Evolutionary conservation across 2,797 vertebrate genomes (phyloP).

Genomic region (Ambastaia sidthimunki): DNA sequence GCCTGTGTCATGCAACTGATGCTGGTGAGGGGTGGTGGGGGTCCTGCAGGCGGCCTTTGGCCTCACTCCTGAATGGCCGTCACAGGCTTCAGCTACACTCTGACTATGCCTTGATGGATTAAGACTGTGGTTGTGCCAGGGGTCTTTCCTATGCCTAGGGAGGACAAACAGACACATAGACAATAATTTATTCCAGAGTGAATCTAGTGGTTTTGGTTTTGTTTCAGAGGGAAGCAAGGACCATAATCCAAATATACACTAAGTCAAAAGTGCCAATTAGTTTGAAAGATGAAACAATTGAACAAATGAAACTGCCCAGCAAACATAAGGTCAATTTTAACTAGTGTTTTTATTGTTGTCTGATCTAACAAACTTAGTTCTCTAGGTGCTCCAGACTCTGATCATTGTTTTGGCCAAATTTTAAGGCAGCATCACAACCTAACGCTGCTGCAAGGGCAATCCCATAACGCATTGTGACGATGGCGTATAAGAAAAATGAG

Average conservation of each 20-base stretch:
- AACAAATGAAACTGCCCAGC: too few species aligned
- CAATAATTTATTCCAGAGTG: slow-evolving; percentile 65
- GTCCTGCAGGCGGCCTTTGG: slow-evolving; percentile 72
- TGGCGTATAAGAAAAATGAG: too few species aligned
- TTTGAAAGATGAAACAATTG: not conserved
- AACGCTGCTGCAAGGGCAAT: too few species aligned
- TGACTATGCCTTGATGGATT: slow-evolving; percentile 82
- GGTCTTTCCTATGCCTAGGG: slow-evolving; percentile 78
- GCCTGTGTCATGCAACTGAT: slow-evolving; percentile 76
- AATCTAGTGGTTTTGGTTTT: slow-evolving; percentile 53
- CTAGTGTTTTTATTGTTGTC: too few species aligned
- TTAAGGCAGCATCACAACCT: too few species aligned
- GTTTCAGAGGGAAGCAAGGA: slow-evolving; percentile 28
- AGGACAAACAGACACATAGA: slow-evolving; percentile 64
- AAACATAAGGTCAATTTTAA: too few species aligned
- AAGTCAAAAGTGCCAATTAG: not conserved
- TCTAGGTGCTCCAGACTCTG: too few species aligned
- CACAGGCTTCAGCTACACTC: slow-evolving; percentile 79
- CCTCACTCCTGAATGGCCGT: slow-evolving; percentile 79
- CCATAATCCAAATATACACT: not conserved
- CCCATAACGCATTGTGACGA: too few species aligned
- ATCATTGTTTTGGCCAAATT: too few species aligned
- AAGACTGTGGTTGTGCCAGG: slow-evolving; percentile 78
- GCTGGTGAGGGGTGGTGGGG: slow-evolving; percentile 65
- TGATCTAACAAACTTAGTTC: too few species aligned